A percentile compares a stretch with the other conserved stretches of the same genome.
These are phyloP conservation scores for Squalus acanthias DNA, from an alignment of 2,797 vertebrate genomes.

Conservation along the genomic window DNA sequence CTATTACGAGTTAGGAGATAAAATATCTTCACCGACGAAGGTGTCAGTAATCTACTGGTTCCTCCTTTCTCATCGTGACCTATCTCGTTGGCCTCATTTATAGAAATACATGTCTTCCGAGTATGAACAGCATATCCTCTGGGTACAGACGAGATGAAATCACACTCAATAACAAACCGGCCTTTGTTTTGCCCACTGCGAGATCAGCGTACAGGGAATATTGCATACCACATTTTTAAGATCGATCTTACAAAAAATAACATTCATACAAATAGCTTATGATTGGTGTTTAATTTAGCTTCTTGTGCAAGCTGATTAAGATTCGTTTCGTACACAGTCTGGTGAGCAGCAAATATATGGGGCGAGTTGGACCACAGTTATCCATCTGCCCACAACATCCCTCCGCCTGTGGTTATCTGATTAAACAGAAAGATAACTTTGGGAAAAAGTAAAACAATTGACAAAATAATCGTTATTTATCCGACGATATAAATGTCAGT, in stretches of 20 bases:
- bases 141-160: not conserved
- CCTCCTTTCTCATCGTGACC: not conserved
- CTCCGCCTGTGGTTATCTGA: not conserved
- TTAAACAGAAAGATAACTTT: not conserved
- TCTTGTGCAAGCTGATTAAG: not conserved
- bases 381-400: not conserved
- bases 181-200: not conserved
- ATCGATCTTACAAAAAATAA: not conserved
- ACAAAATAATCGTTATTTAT: not conserved
- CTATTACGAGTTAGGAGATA: too few species aligned
- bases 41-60: not conserved
- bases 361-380: not conserved
- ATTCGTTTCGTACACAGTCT: not conserved
- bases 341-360: not conserved
- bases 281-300: not conserved
- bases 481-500: not conserved
- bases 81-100: not conserved
- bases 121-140: not conserved
- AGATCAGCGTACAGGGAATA: not conserved
- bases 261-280: not conserved
- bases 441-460: not conserved
- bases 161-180: not conserved
- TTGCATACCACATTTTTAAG: not conserved
- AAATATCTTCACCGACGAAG: not conserved
- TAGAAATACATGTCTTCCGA: not conserved